Conservation (phyloP, 2,888 invertebrate genomes). For the Lycaena phlaeas region DNA sequence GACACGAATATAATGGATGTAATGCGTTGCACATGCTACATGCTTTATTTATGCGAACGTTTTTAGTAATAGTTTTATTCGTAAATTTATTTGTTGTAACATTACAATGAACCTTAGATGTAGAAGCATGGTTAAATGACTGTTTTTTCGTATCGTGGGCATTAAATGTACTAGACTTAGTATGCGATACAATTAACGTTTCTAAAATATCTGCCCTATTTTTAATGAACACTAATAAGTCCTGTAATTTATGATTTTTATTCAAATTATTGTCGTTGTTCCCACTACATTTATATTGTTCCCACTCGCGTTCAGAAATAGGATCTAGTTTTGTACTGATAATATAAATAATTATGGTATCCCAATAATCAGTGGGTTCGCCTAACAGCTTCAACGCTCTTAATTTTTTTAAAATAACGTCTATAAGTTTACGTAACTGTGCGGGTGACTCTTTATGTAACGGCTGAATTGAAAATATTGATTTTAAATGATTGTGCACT, state of each 20-base stretch:
- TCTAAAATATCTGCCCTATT: too few relatives aligned
- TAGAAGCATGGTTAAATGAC: not conserved
- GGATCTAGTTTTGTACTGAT: not conserved
- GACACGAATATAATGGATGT: conserved; percentile 14
- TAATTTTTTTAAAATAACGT: not conserved
- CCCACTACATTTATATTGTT: not conserved
- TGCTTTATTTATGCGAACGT: too few relatives aligned
- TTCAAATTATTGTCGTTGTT: not conserved
- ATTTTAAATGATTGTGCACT: conserved; percentile 8
- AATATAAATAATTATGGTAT: not conserved
- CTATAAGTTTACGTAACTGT: not conserved
- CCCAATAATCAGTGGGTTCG: not conserved
- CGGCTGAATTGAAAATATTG: not conserved
- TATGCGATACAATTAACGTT: not conserved
- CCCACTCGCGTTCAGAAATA: not conserved
- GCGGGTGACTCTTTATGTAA: not conserved
- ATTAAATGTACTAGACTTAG: not conserved
- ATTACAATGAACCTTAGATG: not conserved
- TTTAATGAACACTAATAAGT: not conserved
- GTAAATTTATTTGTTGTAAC: not conserved
- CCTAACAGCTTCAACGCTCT: not conserved
- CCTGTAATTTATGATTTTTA: not conserved
- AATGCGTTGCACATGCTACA: too few relatives aligned
- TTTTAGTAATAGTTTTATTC: too few relatives aligned
- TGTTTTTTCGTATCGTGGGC: not conserved